Evolutionary conservation across 1,140 invertebrate genomes (phyloP).

Genomic region (Ceratina calcarata): DNA sequence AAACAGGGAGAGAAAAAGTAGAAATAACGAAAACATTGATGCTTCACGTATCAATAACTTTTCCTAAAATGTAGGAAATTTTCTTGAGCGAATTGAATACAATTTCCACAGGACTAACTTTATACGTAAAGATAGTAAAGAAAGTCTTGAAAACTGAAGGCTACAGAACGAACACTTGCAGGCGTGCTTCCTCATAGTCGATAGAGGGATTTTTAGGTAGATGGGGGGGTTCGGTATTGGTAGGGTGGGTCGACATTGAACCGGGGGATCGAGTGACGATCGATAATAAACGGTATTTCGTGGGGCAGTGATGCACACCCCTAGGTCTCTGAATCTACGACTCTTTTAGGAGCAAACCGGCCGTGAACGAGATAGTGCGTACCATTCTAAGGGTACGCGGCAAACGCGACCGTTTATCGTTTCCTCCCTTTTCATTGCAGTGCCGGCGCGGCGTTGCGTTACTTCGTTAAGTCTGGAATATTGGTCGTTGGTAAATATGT

Average conservation of each 20-base stretch:
- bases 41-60: too few species aligned
- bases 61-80: too few species aligned
- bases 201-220: conserved; percentile 48
- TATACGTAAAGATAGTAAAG: background rate
- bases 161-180: conserved; percentile 8
- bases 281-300: conserved; percentile 71
- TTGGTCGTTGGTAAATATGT: conserved; percentile 39
- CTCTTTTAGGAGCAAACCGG: conserved; percentile 73
- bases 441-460: conserved; percentile 4
- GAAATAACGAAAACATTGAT: too few species aligned
- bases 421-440: conserved; percentile 51
- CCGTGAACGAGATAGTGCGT: conserved; percentile 73
- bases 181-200: conserved; percentile 37
- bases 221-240: conserved; percentile 28
- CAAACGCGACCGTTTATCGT: conserved; percentile 60
- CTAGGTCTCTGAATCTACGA: conserved; percentile 54
- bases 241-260: conserved; percentile 51
- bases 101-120: conserved; percentile 2
- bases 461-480: conserved; percentile 48
- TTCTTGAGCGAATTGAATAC: background rate
- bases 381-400: conserved; percentile 54
- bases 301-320: conserved; percentile 59
- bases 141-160: background rate
- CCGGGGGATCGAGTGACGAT: conserved; percentile 61
- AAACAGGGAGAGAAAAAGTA: too few species aligned